Evolutionary conservation across 1,140 invertebrate species (phyloP), one percentile per base, ranked within the genome.

Genomic region (Campoletis sonorensis): DNA sequence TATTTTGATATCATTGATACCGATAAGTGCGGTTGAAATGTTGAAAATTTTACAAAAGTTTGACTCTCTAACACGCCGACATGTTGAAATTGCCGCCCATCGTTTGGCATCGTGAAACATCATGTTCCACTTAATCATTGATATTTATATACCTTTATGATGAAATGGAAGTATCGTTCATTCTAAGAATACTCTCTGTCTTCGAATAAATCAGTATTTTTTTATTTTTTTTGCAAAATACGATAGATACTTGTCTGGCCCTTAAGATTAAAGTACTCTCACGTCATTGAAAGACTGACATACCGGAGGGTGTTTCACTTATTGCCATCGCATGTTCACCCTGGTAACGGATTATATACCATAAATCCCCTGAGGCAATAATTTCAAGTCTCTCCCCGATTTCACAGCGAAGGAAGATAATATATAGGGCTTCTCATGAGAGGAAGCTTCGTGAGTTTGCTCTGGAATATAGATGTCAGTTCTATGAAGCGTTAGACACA

Each of bases 321-420:
- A 70, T 70, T 70, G 67, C 67, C 18, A 70, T 33, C 67, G 30
- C 67, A n/a, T 70, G 67, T 30, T 30, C 30, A 27, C 67, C 30
- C 1, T 30, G 67, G 67, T 33, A 70, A 70, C 67, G 67, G 67
- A 70, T 70, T 70, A 70, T 70, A 70, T 33, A 30, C 30, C 27
- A 70, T 70, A 33, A 70, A 70, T 70, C 67, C 27, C 67, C 33
- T 11, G 67, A 33, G 67, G 67, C 67, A 70, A 70, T 70, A 70
- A 70, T 70, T 70, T 30, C 67, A 70, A 70, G 67, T 70, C 67
- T 70, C 67, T 70, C 30, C 30, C 13, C 30, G 27, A 33, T 70
- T 70, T 21, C 16, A 58, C 5, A 30, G 27, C 61, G 61, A 64
- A 27, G 21, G 61, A 13, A 64, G 61, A 64, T 13, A 27, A 0